Percentiles rank a stretch among this genome's conserved stretches.
Conservation (phyloP, 2,797 vertebrate species). For the Geotrypetes seraphini region DNA sequence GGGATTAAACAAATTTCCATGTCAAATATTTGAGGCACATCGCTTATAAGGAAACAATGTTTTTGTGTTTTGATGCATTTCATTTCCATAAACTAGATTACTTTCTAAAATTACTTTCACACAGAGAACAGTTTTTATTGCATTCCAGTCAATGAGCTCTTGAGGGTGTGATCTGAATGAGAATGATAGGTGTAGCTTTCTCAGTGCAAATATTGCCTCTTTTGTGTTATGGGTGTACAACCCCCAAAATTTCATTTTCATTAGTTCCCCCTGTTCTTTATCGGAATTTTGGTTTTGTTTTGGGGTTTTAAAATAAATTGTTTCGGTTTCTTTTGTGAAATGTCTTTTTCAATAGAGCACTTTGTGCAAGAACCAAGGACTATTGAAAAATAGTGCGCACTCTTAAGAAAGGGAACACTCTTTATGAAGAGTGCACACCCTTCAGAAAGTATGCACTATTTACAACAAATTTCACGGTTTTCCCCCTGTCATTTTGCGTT, state of each 20-base stretch:
- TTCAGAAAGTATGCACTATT: too few species aligned
- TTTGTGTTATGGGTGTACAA: conserved; percentile 31
- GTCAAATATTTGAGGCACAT: conserved; percentile 73
- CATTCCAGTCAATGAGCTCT: conserved; percentile 67
- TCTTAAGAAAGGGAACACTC: too few species aligned
- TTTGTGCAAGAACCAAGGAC: too few species aligned
- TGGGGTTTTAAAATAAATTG: too few species aligned
- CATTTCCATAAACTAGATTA: conserved; percentile 79
- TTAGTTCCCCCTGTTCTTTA: too few species aligned
- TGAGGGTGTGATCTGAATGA: conserved; percentile 65
- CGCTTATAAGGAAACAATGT: conserved; percentile 66
- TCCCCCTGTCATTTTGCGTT: too few species aligned
- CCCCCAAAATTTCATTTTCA: conserved; percentile 39
- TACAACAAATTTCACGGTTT: too few species aligned
- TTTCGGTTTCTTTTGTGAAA: too few species aligned
- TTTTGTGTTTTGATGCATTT: conserved; percentile 71
- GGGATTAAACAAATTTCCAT: conserved; percentile 77
- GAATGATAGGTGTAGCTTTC: conserved; percentile 31
- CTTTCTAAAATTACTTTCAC: conserved; percentile 76
- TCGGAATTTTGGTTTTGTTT: too few species aligned
- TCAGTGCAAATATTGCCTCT: conserved; percentile 20
- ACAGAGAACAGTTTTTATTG: conserved; percentile 69
- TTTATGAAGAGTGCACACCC: too few species aligned
- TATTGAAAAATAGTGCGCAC: too few species aligned
- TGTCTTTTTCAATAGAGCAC: too few species aligned